phyloP scores from a whole-genome alignment of 2,888 invertebrate genomes.

The Drosophila lutescens region DNA sequence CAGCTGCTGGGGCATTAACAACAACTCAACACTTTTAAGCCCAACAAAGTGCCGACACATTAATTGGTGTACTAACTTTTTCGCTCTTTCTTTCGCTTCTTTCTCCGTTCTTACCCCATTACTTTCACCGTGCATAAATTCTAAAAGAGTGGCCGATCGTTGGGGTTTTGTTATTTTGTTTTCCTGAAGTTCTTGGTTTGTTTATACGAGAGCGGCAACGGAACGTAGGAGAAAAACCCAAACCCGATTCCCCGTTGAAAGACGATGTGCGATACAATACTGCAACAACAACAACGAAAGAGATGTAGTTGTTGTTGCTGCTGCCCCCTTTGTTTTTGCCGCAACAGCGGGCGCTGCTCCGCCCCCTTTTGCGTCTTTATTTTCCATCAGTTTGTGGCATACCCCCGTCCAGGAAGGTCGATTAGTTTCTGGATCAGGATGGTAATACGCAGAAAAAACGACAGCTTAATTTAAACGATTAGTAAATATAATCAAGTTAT shows the following conservation, averaged over 20 bases:
- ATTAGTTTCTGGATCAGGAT: conserved; percentile 9
- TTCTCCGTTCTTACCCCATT: conserved; percentile 45
- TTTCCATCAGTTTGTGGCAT: conserved; percentile 31
- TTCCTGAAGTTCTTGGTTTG: conserved; percentile 45
- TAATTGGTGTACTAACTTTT: conserved; percentile 61
- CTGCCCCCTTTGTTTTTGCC: conserved; percentile 40
- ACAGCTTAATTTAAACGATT: not conserved
- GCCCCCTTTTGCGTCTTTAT: conserved; percentile 26
- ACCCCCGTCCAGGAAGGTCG: conserved; percentile 24
- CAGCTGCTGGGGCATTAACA: conserved; percentile 35
- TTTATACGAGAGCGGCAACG: conserved; percentile 50
- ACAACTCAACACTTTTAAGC: conserved; percentile 13
- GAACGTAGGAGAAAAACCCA: not conserved
- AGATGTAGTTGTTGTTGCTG: conserved; percentile 22
- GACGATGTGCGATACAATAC: conserved; percentile 28
- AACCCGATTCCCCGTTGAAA: conserved; percentile 32
- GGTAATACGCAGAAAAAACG: conserved; percentile 2
- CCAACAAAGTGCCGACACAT: conserved; percentile 43
- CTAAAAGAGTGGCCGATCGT: conserved; percentile 54
- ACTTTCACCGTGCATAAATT: conserved; percentile 70
- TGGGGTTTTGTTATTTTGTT: conserved; percentile 33
- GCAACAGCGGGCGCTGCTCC: conserved; percentile 11
- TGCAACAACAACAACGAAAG: conserved; percentile 28
- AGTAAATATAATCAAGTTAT: not conserved
- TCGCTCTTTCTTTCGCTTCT: conserved; percentile 11